phyloP scores from a whole-genome alignment of 2,888 invertebrate genomes.

The Machimus rusticus region DNA sequence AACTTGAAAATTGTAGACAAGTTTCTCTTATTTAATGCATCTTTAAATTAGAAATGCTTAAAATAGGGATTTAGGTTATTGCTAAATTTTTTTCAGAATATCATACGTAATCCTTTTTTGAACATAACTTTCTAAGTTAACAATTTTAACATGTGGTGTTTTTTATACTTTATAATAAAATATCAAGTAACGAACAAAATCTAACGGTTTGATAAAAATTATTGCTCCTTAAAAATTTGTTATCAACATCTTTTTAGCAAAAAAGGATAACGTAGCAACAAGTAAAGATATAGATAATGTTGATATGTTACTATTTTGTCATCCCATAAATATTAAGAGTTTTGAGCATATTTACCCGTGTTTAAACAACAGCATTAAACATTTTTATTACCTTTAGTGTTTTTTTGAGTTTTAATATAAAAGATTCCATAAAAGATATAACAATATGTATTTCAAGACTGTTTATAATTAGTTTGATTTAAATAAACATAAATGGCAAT shows the following conservation, averaged over 20 bases:
- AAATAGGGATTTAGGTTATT: neutral
- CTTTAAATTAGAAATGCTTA: slow-evolving; percentile 10
- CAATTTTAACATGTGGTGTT: neutral
- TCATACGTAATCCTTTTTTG: neutral
- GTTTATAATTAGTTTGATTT: neutral
- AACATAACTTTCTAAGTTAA: neutral
- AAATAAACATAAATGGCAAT: neutral
- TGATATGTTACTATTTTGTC: neutral
- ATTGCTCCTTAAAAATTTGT: neutral
- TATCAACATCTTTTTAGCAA: neutral
- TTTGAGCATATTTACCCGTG: neutral
- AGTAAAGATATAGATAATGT: neutral
- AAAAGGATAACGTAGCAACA: neutral
- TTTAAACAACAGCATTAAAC: too few relatives aligned
- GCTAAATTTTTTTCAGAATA: neutral
- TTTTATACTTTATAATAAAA: neutral
- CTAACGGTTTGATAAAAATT: neutral
- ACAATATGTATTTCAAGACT: too few relatives aligned
- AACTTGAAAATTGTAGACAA: neutral
- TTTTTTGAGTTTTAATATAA: too few relatives aligned
- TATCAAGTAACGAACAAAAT: neutral
- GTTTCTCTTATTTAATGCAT: neutral
- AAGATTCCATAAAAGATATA: too few relatives aligned
- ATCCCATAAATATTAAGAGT: neutral
- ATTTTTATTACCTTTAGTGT: too few relatives aligned